Percentiles rank a stretch among this genome's conserved stretches.
These are phyloP conservation scores for Hoplias malabaricus DNA, from an alignment of 2,113 vertebrate genomes.

Conservation along the genomic window DNA sequence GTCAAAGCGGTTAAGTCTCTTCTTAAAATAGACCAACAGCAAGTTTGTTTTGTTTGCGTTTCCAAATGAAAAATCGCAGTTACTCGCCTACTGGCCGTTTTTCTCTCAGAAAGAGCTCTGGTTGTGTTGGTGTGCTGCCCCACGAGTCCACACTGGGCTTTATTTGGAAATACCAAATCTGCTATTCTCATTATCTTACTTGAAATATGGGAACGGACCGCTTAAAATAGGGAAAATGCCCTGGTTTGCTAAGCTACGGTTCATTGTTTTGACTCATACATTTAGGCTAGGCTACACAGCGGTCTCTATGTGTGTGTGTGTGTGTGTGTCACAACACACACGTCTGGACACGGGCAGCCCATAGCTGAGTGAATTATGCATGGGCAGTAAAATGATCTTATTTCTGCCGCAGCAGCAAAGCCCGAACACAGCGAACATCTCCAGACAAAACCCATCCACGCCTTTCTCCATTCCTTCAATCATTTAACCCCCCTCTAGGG, in stretches of 20 bases:
- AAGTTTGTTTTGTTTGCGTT: too few species aligned
- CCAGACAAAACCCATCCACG: background rate
- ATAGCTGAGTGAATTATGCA: conserved; percentile 73
- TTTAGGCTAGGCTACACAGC: conserved; percentile 25
- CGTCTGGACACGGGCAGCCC: conserved; percentile 60
- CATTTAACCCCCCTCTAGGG: too few species aligned
- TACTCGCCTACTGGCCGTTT: too few species aligned
- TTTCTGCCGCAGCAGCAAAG: conserved; percentile 67
- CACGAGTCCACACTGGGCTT: too few species aligned
- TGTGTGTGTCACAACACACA: conserved; percentile 57
- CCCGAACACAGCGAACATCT: conserved; percentile 62
- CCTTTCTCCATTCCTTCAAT: too few species aligned
- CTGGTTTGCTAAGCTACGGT: background rate
- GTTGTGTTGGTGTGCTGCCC: background rate
- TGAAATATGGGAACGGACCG: too few species aligned
- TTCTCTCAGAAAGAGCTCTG: background rate
- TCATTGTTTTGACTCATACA: background rate
- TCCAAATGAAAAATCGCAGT: too few species aligned
- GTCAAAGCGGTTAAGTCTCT: background rate
- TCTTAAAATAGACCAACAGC: background rate
- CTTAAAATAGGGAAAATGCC: too few species aligned
- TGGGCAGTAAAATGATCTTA: conserved; percentile 75
- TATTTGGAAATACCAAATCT: too few species aligned
- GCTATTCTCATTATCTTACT: too few species aligned
- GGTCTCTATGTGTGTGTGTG: conserved; percentile 42